Conservation (phyloP, 1,140 invertebrate species). For the Scaptodrosophila lebanonensis region DNA sequence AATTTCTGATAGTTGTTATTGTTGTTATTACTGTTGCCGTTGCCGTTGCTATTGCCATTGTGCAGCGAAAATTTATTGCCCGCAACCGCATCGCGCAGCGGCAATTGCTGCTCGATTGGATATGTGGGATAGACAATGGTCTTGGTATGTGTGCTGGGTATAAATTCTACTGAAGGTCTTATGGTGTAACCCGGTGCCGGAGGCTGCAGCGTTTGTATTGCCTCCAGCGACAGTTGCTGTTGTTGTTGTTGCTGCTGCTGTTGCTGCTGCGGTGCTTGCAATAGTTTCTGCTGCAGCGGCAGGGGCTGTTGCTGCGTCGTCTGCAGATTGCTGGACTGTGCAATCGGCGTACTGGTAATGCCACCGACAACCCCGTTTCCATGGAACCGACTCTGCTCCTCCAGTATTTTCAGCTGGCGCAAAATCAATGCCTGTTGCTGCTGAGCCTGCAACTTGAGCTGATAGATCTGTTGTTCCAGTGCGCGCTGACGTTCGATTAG, state of each 20-base stretch:
- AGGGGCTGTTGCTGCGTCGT: conserved; percentile 38
- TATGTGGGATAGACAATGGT: conserved; percentile 71
- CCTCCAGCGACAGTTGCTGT: conserved; percentile 67
- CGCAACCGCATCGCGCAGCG: conserved; percentile 63
- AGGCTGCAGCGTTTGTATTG: conserved; percentile 74
- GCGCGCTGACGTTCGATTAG: conserved; percentile 81
- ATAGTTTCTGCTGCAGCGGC: conserved; percentile 24
- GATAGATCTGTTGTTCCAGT: conserved; percentile 83
- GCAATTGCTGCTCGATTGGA: conserved; percentile 74
- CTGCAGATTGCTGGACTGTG: conserved; percentile 59
- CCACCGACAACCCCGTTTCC: too few relatives aligned
- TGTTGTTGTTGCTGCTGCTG: conserved; percentile 35
- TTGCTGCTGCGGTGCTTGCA: conserved; percentile 44
- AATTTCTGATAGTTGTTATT: conserved; percentile 59
- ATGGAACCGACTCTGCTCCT: conserved; percentile 77
- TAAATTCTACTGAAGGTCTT: conserved; percentile 73
- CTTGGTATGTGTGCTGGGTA: conserved; percentile 69
- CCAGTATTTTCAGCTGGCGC: conserved; percentile 81
- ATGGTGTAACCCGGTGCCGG: conserved; percentile 65
- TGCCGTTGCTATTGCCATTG: conserved; percentile 31
- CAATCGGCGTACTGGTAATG: conserved; percentile 48
- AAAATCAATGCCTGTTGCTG: conserved; percentile 84
- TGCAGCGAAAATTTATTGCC: conserved; percentile 67
- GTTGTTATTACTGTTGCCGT: conserved; percentile 15
- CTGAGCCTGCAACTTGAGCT: conserved; percentile 81